Conservation (phyloP, 1,140 invertebrate species). For the Eciton burchellii region DNA sequence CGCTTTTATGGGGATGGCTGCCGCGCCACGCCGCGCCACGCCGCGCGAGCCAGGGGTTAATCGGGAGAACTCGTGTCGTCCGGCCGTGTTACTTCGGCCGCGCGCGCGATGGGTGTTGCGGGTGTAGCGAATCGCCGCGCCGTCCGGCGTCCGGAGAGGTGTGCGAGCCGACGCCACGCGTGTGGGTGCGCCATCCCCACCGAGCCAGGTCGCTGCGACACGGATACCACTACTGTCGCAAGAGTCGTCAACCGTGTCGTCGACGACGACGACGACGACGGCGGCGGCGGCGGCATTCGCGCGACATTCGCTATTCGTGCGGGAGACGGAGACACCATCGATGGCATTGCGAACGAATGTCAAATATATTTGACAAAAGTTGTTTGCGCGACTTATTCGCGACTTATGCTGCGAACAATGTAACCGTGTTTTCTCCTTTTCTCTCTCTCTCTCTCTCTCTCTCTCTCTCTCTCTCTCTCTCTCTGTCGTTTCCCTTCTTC, state of each 20-base stretch:
- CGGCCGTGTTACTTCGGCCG: constrained; percentile 72
- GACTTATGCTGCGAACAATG: too few species aligned
- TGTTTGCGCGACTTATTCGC: too few species aligned
- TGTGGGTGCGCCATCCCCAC: constrained; percentile 73
- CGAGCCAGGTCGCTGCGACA: constrained; percentile 14
- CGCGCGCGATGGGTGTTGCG: constrained; percentile 75
- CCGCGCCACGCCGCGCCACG: constrained; percentile 56
- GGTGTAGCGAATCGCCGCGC: constrained; percentile 76
- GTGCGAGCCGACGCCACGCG: constrained; percentile 69
- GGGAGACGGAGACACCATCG: too few species aligned
- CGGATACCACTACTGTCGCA: constrained; percentile 19
- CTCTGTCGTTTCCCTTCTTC: too few species aligned
- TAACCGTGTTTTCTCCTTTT: background rate
- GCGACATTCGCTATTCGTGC: background rate
- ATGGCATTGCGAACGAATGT: too few species aligned
- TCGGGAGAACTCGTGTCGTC: constrained; percentile 67
- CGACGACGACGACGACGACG: too few species aligned
- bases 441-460: too few species aligned
- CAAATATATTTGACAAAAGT: too few species aligned
- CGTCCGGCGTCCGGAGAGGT: constrained; percentile 64
- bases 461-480: too few species aligned
- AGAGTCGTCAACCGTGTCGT: constrained; percentile 23
- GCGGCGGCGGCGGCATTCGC: too few species aligned
- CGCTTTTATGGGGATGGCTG: constrained; percentile 77
- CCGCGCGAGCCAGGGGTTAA: constrained; percentile 69